These are phyloP conservation scores for Champsocephalus esox DNA, from an alignment of 2,797 vertebrate genomes.

Conservation along the genomic window DNA sequence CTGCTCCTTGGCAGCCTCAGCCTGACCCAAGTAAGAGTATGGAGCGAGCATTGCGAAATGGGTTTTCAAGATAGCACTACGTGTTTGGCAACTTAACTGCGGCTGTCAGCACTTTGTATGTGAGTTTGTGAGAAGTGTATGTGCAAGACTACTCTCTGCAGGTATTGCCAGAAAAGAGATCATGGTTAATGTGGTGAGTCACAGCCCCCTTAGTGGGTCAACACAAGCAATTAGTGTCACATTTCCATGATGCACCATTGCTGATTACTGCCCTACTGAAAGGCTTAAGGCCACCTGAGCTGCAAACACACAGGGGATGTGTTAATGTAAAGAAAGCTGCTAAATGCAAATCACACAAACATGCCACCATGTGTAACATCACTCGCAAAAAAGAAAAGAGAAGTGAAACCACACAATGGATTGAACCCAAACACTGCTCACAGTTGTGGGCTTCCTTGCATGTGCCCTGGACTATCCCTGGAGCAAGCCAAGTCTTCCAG, in stretches of 20 bases:
- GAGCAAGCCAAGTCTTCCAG: slow-evolving; percentile 66
- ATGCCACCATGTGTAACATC: slow-evolving; percentile 29
- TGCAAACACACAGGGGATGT: slow-evolving; percentile 50
- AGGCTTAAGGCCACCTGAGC: slow-evolving; percentile 55
- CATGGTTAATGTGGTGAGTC: slow-evolving; percentile 62
- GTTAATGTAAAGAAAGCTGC: slow-evolving; percentile 37
- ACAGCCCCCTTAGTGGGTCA: slow-evolving; percentile 59
- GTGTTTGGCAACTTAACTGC: slow-evolving; percentile 74
- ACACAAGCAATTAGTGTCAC: slow-evolving; percentile 59
- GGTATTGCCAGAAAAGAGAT: slow-evolving; percentile 51
- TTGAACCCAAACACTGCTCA: slow-evolving; percentile 46
- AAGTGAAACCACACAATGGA: slow-evolving; percentile 63
- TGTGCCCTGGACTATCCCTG: slow-evolving; percentile 60
- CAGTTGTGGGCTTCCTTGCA: slow-evolving; percentile 46
- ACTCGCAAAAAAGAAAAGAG: slow-evolving; percentile 33
- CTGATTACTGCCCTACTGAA: slow-evolving; percentile 46
- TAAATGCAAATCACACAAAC: slow-evolving; percentile 63
- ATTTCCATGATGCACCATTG: slow-evolving; percentile 70
- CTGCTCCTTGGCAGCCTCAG: slow-evolving; percentile 57
- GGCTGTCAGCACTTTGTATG: slow-evolving; percentile 76
- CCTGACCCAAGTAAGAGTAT: slow-evolving; percentile 61
- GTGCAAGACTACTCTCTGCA: slow-evolving; percentile 47
- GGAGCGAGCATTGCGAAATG: slow-evolving; percentile 76
- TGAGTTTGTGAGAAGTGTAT: slow-evolving; percentile 43
- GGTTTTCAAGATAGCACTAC: slow-evolving; percentile 81